These are phyloP conservation scores for Mus minutoides DNA, from an alignment of 2,797 vertebrate genomes.

Conservation along the genomic window DNA sequence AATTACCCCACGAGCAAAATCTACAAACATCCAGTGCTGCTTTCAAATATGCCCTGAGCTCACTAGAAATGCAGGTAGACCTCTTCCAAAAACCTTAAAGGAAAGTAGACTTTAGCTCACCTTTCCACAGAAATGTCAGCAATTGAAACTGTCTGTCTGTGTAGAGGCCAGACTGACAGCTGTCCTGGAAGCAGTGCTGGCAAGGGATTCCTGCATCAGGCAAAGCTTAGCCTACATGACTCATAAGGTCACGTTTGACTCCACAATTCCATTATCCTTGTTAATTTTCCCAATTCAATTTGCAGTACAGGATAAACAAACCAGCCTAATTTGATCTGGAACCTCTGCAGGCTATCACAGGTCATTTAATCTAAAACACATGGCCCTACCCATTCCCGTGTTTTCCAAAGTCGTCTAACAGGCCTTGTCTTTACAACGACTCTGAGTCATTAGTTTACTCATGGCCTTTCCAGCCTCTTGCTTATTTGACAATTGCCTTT, in stretches of 20 bases:
- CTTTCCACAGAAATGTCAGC: background rate
- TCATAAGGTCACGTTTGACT: slow-evolving; percentile 68
- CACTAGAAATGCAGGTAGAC: slow-evolving; percentile 14
- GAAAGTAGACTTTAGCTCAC: slow-evolving; percentile 28
- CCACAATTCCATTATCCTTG: slow-evolving; percentile 78
- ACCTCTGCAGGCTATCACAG: slow-evolving; percentile 81
- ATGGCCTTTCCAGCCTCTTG: slow-evolving; percentile 32
- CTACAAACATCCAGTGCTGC: background rate
- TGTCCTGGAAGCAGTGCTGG: background rate
- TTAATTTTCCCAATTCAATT: slow-evolving; percentile 82
- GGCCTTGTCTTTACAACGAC: slow-evolving; percentile 66
- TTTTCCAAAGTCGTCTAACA: slow-evolving; percentile 72
- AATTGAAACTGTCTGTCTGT: background rate
- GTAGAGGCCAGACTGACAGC: background rate
- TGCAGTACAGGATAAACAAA: slow-evolving; percentile 80
- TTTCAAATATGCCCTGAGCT: background rate
- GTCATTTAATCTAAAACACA: slow-evolving; percentile 81
- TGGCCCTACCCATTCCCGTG: slow-evolving; percentile 58
- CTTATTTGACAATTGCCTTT: slow-evolving; percentile 57
- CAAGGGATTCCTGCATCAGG: slow-evolving; percentile 44
- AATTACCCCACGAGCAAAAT: background rate
- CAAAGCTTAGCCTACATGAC: slow-evolving; percentile 66
- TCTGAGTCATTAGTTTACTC: slow-evolving; percentile 58
- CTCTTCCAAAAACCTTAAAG: background rate
- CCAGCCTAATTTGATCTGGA: slow-evolving; percentile 81